phyloP scores from a whole-genome alignment of 2,888 invertebrate species.

The Chromoteleia sp. region DNA sequence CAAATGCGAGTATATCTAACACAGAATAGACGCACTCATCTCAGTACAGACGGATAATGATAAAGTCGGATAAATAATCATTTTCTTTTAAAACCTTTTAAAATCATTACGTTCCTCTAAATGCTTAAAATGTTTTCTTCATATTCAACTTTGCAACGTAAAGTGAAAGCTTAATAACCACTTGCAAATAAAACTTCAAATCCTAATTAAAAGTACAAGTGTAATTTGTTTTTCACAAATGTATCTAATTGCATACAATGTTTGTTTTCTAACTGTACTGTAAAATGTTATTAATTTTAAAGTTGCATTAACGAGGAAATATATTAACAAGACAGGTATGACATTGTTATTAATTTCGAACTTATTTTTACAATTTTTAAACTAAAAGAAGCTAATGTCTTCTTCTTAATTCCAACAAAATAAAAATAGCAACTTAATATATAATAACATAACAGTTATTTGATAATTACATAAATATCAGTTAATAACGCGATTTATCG shows the following conservation, averaged over 20 bases:
- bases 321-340: background rate
- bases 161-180: constrained; percentile 5
- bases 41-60: too few relatives aligned
- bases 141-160: background rate
- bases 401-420: constrained; percentile 1
- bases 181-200: too few relatives aligned
- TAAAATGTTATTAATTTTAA: background rate
- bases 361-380: background rate
- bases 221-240: too few relatives aligned
- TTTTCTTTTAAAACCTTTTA: constrained; percentile 4
- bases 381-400: background rate
- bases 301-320: background rate
- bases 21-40: background rate
- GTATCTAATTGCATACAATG: too few relatives aligned
- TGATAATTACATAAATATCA: background rate
- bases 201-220: too few relatives aligned
- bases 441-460: too few relatives aligned
- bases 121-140: constrained; percentile 1
- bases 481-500: too few relatives aligned
- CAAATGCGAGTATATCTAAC: background rate
- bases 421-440: background rate
- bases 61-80: constrained; percentile 1
- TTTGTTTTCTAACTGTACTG: too few relatives aligned
- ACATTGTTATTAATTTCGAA: background rate
- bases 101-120: constrained; percentile 12